A percentile compares a stretch with the other conserved stretches of the same genome.
Evolutionary conservation across 2,113 vertebrate genomes (phyloP).

Genomic region (Notarius quadriscutis): DNA sequence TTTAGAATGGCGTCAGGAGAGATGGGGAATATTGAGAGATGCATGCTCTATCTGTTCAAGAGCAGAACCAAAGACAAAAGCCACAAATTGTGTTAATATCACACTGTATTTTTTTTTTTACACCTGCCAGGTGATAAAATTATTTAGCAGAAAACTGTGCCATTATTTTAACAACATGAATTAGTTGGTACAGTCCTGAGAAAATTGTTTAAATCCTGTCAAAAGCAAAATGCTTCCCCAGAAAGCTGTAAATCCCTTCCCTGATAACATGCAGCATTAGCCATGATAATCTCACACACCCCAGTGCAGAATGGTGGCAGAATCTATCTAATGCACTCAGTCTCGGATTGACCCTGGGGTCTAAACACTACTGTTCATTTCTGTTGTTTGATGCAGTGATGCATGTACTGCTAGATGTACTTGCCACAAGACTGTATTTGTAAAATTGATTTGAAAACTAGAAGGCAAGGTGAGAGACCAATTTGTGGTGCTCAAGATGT

Average conservation of each 20-base stretch:
- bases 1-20: background rate
- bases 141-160: constrained; percentile 40
- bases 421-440: constrained; percentile 45
- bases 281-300: constrained; percentile 38
- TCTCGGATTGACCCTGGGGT: constrained; percentile 52
- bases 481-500: constrained; percentile 19
- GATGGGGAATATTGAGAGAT: background rate
- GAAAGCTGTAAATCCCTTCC: constrained; percentile 45
- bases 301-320: constrained; percentile 12
- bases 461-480: constrained; percentile 39
- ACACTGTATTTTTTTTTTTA: background rate
- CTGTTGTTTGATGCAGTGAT: constrained; percentile 60
- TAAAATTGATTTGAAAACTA: constrained; percentile 53
- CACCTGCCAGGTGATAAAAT: constrained; percentile 40
- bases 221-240: background rate
- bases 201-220: constrained; percentile 41
- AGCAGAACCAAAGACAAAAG: background rate
- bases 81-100: constrained; percentile 16
- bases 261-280: constrained; percentile 23
- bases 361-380: constrained; percentile 57
- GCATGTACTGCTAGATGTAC: constrained; percentile 50
- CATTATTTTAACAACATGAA: constrained; percentile 19
- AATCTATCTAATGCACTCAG: constrained; percentile 58
- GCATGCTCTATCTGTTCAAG: background rate
- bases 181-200: constrained; percentile 17